Conservation (phyloP, 2,888 invertebrate species). For the Apamea monoglypha region DNA sequence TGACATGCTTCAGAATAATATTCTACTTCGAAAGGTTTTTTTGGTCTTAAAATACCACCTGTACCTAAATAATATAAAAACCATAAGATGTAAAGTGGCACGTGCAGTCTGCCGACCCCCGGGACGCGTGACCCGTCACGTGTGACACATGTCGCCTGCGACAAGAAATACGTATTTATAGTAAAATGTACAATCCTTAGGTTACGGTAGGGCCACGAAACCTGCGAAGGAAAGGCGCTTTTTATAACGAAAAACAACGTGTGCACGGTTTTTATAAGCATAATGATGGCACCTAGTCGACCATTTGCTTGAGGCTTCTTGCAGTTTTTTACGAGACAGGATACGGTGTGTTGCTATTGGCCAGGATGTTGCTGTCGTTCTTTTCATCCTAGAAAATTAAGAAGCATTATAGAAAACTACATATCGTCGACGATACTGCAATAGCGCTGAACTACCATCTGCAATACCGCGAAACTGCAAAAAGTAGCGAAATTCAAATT, state of each 20-base stretch:
- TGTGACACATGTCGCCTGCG: conserved; percentile 24
- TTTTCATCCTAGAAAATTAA: neutral
- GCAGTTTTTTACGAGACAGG: neutral
- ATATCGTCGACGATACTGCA: too few species aligned
- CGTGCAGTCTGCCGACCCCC: conserved; percentile 14
- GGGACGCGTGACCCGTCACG: conserved; percentile 21
- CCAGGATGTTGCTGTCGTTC: neutral
- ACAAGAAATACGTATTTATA: conserved; percentile 27
- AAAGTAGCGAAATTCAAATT: too few species aligned
- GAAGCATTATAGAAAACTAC: neutral
- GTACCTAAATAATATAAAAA: conserved; percentile 20
- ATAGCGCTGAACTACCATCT: too few species aligned
- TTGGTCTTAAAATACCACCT: conserved; percentile 8
- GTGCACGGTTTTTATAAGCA: neutral
- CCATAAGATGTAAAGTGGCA: conserved; percentile 17
- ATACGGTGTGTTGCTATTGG: neutral
- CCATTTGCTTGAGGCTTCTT: neutral
- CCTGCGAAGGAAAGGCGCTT: neutral
- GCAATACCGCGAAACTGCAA: too few species aligned
- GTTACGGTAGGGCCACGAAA: conserved; percentile 21
- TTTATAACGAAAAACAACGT: too few species aligned
- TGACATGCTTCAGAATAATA: neutral
- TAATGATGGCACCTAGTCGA: neutral
- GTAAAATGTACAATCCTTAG: conserved; percentile 25
- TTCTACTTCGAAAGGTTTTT: conserved; percentile 6